phyloP scores from a whole-genome alignment of 2,888 invertebrate species.

The Lingula anatina region DNA sequence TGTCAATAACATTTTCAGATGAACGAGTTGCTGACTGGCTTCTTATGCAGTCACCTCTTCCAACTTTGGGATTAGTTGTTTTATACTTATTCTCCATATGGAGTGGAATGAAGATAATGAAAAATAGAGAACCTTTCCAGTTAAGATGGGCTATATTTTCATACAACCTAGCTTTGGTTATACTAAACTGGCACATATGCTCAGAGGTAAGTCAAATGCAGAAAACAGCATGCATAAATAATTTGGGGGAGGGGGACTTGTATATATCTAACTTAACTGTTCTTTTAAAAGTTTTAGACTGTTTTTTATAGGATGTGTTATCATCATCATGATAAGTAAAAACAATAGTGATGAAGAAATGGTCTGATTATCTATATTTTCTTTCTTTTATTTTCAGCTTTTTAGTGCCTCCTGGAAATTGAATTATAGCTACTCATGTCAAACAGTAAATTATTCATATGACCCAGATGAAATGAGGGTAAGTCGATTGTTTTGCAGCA shows the following conservation, averaged over 20 bases:
- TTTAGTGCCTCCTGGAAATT: constrained; percentile 19
- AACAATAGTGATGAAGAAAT: no score
- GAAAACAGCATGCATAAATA: no score
- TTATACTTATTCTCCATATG: constrained; percentile 42
- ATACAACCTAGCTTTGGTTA: constrained; percentile 45
- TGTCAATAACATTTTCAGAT: constrained; percentile 31
- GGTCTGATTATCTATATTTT: no score
- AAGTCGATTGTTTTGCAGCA: no score
- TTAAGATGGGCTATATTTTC: constrained; percentile 34
- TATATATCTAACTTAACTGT: no score
- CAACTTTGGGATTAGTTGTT: constrained; percentile 38
- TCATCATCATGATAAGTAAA: no score
- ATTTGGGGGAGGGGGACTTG: no score
- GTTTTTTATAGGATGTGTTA: no score
- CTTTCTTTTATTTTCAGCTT: constrained; percentile 26
- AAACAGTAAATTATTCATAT: constrained; percentile 42
- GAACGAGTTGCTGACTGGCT: constrained; percentile 43
- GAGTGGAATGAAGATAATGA: constrained; percentile 42
- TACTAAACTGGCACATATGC: constrained; percentile 49
- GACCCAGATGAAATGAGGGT: constrained; percentile 48
- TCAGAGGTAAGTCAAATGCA: constrained; percentile 33
- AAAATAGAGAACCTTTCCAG: constrained; percentile 33
- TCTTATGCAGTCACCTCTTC: constrained; percentile 43
- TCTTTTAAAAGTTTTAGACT: no score
- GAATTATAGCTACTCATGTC: constrained; percentile 47